These are phyloP conservation scores for Altica lythri DNA, from an alignment of 2,888 invertebrate genomes.

Conservation along the genomic window DNA sequence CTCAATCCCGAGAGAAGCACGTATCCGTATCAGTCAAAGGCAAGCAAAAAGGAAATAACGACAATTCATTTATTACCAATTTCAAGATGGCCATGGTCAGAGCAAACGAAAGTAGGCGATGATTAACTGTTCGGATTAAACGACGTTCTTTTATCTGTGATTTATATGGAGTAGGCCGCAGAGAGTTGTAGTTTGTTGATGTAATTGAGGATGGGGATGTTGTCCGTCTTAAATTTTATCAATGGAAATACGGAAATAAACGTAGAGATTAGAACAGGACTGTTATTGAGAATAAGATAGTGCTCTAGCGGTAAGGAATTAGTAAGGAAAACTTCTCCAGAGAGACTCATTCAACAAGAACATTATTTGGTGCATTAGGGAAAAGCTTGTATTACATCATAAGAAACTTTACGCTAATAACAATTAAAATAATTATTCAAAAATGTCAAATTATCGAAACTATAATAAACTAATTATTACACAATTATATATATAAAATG, in stretches of 20 bases:
- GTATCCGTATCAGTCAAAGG: constrained; percentile 29
- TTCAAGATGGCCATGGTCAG: constrained; percentile 28
- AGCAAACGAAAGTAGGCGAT: constrained; percentile 29
- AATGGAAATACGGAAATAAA: constrained; percentile 19
- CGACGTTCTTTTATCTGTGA: constrained; percentile 32
- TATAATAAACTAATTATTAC: too few relatives aligned
- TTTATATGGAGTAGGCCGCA: constrained; percentile 31
- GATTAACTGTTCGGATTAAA: constrained; percentile 30
- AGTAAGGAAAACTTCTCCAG: constrained; percentile 2
- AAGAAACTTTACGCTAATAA: too few relatives aligned
- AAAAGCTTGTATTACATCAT: too few relatives aligned
- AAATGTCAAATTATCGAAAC: too few relatives aligned
- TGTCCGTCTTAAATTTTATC: constrained; percentile 24
- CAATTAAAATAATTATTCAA: too few relatives aligned
- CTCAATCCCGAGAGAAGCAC: constrained; percentile 29
- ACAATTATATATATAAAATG: too few relatives aligned
- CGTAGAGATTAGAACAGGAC: constrained; percentile 21
- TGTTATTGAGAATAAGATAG: constrained; percentile 10
- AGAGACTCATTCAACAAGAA: background rate
- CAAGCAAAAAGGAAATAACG: constrained; percentile 27
- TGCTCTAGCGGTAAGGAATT: constrained; percentile 8
- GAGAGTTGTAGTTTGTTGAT: constrained; percentile 29
- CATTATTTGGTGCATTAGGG: too few relatives aligned
- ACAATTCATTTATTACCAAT: constrained; percentile 34
- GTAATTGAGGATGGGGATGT: constrained; percentile 24